phyloP scores from a whole-genome alignment of 2,888 invertebrate genomes.

The Troides helena region DNA sequence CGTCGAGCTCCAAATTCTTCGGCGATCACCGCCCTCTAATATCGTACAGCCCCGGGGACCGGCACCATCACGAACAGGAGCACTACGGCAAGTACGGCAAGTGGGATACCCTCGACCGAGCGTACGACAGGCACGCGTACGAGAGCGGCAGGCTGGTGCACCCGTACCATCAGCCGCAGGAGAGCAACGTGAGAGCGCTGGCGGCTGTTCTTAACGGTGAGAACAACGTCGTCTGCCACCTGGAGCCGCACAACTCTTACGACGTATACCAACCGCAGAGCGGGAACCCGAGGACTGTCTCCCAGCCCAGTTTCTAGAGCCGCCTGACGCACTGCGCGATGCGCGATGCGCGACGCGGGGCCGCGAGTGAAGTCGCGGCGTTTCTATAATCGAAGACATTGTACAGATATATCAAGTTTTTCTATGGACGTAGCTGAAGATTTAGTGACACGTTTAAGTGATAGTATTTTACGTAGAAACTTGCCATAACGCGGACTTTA shows the following conservation, averaged over 20 bases:
- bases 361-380: constrained; percentile 10
- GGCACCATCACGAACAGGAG: constrained; percentile 73
- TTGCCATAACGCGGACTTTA: constrained; percentile 78
- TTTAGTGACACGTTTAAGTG: constrained; percentile 62
- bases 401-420: constrained; percentile 74
- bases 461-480: constrained; percentile 74
- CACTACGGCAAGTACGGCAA: constrained; percentile 75
- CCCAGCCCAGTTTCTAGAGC: constrained; percentile 74
- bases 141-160: constrained; percentile 78
- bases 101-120: constrained; percentile 76
- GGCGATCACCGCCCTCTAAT: constrained; percentile 91
- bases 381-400: constrained; percentile 41
- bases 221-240: constrained; percentile 91
- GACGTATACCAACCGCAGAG: constrained; percentile 72
- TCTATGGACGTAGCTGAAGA: constrained; percentile 73
- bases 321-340: constrained; percentile 9
- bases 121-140: constrained; percentile 70
- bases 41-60: constrained; percentile 86
- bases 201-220: constrained; percentile 92
- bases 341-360: not conserved
- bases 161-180: constrained; percentile 76
- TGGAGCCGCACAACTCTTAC: constrained; percentile 85
- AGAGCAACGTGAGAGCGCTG: constrained; percentile 80
- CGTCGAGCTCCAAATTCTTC: constrained; percentile 84
- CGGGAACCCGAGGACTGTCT: constrained; percentile 72